Evolutionary conservation across 2,113 vertebrate genomes (phyloP), one percentile per base, ranked within the genome.

Genomic region (Apus apus): DNA sequence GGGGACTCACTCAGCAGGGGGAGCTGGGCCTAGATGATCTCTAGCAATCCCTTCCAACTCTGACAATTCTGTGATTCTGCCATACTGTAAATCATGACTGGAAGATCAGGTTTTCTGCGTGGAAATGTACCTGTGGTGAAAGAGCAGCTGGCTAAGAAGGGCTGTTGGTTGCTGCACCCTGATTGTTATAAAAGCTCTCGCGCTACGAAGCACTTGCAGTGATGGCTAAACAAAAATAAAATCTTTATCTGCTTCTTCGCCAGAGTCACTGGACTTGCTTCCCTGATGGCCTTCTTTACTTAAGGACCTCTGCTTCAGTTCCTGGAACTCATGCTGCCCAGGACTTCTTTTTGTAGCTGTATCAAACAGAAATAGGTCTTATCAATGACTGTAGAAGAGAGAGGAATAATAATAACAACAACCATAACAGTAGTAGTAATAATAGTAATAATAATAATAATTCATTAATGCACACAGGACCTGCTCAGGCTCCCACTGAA

Each of bases 161-260:
- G 89, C 76, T 89, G 81, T 56, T 66, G 91, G 91, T 92, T 83
- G 91, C 68, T 84, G 75, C 81, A 95, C 82, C 96, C 96, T 89
- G 8, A 94, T 78, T 85, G 65, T 80, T 94, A 90, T 26, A 79
- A 93, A 95, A 95, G 90, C 71, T 93, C 93, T 79, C 54, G 85
- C 30, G 4, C 79, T 65, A 84, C 8, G 7, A 95, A 97, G 81
- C 91, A 56, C 73, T 85, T 36, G 72, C 43, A 57, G 27, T 61
- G 94, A 85, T 34, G 66, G 61, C 89, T 96, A 99, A 97, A 99
- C 98, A 96, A 99, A 98, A 98, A 99, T 99, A 97, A 99, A 99
- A 96, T 99, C 98, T 98, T 98, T 99, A 72, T 99, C 98, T 26
- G 97, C 98, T 96, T 99, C 98, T 89, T 99, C 99, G 15, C 98